Base-by-base conservation (phyloP, 2,888 invertebrate genomes). In the Fragum fragum region DNA sequence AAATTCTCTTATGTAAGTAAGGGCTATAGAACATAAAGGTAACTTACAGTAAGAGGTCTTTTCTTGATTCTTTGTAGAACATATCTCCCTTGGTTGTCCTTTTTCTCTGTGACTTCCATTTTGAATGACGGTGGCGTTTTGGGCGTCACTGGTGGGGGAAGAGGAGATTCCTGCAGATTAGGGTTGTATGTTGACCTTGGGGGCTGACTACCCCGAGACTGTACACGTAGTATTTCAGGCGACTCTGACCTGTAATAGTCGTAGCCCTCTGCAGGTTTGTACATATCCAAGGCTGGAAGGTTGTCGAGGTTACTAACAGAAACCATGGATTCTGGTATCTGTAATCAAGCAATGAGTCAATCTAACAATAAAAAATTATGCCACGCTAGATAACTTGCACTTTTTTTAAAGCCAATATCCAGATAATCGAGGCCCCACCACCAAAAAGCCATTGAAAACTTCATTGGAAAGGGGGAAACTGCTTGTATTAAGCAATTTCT, bases 271-370 rank as follows among this genome's bases (percentile, higher is more conserved):
- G 86, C 82, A 1, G 89, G 87, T 7, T 89, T 89, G 63, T 83
- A 88, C 78, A 91, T 72, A 47, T 88, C 87, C 21, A 91, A 75
- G 3, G 81, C 68, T 0, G 91, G 91, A 29, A 91, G 81, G 63
- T 87, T 88, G 21, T 91, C 90, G 32, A 87, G 61, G 78, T 91
- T 90, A 68, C 89, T 90, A 29, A 88, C 87, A 7, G 89, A 87
- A 5, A 89, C 90, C 90, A 92, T 87, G 9, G 90, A 86, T 23
- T 90, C 88, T 23, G 92, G 92, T 42, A 87, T 88, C 92, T 92
- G 85, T 1, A 76, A 79, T 21, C 28, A 21, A 32, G 42, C 39
- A 80, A n/a, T n/a, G n/a, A n/a, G n/a, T n/a, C n/a, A n/a, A n/a
- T n/a, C n/a, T n/a, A n/a, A n/a, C n/a, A n/a, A n/a, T n/a, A n/a